Percentiles rank a stretch among this genome's conserved stretches.
These are phyloP conservation scores for Proteles cristata DNA, from an alignment of 2,113 vertebrate genomes.

Conservation along the genomic window DNA sequence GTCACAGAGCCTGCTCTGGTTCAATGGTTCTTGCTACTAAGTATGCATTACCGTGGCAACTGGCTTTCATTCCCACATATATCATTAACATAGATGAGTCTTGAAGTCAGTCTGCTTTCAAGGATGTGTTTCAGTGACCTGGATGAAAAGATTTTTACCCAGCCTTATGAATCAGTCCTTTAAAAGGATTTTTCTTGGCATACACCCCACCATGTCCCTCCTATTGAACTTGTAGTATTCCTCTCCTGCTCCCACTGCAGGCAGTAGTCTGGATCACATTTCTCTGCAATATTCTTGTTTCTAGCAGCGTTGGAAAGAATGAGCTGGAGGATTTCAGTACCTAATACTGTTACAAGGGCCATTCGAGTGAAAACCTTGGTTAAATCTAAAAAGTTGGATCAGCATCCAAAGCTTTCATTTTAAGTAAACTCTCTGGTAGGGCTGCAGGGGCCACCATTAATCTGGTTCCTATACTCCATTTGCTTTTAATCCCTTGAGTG, in stretches of 20 bases:
- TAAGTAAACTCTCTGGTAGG: conserved; percentile 5
- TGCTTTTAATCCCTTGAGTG: conserved; percentile 33
- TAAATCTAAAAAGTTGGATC: conserved; percentile 13
- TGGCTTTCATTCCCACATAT: conserved; percentile 52
- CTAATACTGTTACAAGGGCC: neutral
- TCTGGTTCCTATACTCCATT: neutral
- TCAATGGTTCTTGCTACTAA: conserved; percentile 41
- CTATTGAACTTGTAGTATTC: neutral
- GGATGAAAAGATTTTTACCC: conserved; percentile 48
- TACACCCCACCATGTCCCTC: neutral
- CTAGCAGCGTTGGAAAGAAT: conserved; percentile 33
- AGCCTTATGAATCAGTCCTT: conserved; percentile 55
- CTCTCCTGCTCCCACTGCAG: neutral
- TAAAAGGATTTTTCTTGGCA: neutral
- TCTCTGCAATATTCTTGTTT: conserved; percentile 39
- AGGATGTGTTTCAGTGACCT: conserved; percentile 32
- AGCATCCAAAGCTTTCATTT: conserved; percentile 23
- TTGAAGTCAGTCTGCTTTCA: conserved; percentile 53
- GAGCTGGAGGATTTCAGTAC: conserved; percentile 12
- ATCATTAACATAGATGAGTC: conserved; percentile 44
- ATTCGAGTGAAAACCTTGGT: conserved; percentile 30
- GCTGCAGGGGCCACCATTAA: neutral
- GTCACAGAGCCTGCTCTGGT: conserved; percentile 57
- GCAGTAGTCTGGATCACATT: neutral
- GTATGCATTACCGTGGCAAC: neutral